Percentiles rank a stretch among this genome's conserved stretches.
Evolutionary conservation across 2,888 invertebrate genomes (phyloP).

Genomic region (Ectropis crepuscularia): DNA sequence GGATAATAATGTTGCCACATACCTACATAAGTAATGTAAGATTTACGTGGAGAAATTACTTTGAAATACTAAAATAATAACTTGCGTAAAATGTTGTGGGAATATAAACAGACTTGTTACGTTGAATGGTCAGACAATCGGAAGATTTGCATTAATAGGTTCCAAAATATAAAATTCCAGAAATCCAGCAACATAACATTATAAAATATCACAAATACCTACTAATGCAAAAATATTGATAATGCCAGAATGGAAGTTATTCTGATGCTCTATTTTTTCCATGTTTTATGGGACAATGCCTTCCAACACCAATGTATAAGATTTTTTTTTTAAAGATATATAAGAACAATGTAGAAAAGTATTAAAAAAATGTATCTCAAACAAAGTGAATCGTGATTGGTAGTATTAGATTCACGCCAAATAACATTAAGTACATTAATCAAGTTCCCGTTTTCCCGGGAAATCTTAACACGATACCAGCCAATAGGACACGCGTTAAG

Average conservation of each 20-base stretch:
- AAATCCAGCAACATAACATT: too few species aligned
- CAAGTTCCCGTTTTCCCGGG: constrained; percentile 57
- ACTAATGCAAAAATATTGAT: too few species aligned
- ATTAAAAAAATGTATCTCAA: too few species aligned
- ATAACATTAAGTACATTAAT: constrained; percentile 58
- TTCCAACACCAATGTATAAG: too few species aligned
- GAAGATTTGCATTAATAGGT: constrained; percentile 4
- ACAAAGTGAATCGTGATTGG: not conserved
- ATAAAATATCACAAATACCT: too few species aligned
- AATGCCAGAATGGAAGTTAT: too few species aligned
- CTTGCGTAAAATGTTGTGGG: constrained; percentile 28
- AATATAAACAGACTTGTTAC: constrained; percentile 40
- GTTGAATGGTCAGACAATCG: constrained; percentile 16
- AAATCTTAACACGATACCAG: constrained; percentile 66
- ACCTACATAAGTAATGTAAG: constrained; percentile 28
- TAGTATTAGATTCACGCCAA: constrained; percentile 41
- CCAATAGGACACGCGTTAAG: constrained; percentile 72
- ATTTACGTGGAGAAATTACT: constrained; percentile 33
- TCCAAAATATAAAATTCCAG: too few species aligned
- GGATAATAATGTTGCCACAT: constrained; percentile 48
- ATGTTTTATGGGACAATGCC: too few species aligned
- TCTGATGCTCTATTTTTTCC: too few species aligned
- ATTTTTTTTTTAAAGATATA: too few species aligned
- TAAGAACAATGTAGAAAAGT: too few species aligned
- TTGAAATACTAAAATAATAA: constrained; percentile 31